Conservation (phyloP, 2,888 invertebrate genomes). For the Eupeodes latifasciatus region DNA sequence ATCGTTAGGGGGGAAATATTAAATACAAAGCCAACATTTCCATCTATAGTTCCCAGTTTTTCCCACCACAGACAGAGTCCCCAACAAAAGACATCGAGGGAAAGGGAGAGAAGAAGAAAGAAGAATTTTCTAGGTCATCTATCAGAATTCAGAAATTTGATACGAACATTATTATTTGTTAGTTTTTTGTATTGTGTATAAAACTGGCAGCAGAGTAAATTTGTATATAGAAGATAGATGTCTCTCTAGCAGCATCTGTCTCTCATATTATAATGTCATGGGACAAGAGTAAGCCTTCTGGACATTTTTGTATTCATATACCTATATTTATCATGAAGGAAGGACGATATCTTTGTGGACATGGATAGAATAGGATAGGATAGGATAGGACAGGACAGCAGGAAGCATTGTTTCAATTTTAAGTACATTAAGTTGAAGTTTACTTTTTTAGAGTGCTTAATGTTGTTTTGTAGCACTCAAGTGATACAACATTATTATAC, state of each 20-base stretch:
- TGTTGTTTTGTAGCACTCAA: slow-evolving; percentile 27
- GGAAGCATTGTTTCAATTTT: slow-evolving; percentile 28
- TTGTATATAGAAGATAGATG: not conserved
- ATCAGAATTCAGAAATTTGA: slow-evolving; percentile 62
- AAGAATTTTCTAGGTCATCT: slow-evolving; percentile 60
- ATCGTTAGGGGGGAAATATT: not conserved
- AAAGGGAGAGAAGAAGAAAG: too few species aligned
- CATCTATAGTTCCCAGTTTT: not conserved
- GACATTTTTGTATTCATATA: slow-evolving; percentile 12
- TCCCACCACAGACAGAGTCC: not conserved
- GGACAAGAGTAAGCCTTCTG: slow-evolving; percentile 38
- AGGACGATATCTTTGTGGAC: slow-evolving; percentile 19
- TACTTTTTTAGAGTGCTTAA: slow-evolving; percentile 46
- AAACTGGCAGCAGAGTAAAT: slow-evolving; percentile 9
- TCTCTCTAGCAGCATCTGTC: not conserved
- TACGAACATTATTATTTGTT: slow-evolving; percentile 17
- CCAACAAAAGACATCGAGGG: not conserved
- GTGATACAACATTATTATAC: not conserved
- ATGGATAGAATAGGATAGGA: too few species aligned
- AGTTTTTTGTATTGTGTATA: slow-evolving; percentile 29
- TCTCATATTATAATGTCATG: slow-evolving; percentile 20
- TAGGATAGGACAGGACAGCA: too few species aligned
- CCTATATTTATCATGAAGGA: not conserved
- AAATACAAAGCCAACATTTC: slow-evolving; percentile 5
- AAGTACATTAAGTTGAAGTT: slow-evolving; percentile 47